Percentiles rank a stretch among this genome's conserved stretches.
These are phyloP conservation scores for Jordanella pulchra DNA, from an alignment of 2,797 vertebrate species.

Conservation along the genomic window DNA sequence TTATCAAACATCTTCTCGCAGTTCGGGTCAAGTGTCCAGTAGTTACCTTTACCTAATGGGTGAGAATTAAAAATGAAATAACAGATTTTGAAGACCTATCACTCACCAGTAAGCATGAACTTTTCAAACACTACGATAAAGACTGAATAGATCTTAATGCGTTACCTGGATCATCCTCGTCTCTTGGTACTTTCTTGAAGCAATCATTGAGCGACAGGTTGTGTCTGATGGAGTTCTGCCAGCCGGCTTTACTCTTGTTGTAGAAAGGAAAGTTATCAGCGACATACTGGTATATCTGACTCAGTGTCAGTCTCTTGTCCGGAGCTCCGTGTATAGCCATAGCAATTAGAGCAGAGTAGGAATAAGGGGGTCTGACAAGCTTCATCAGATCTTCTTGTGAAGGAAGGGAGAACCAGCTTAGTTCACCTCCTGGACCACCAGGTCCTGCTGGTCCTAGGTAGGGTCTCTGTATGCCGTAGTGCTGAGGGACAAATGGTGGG, in stretches of 20 bases:
- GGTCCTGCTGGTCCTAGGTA: conserved; percentile 84
- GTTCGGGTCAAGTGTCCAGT: conserved; percentile 99
- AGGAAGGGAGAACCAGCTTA: conserved; percentile 95
- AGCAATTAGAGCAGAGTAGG: conserved; percentile 97
- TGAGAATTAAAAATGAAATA: background rate
- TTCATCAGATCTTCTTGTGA: conserved; percentile 99
- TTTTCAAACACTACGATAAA: background rate
- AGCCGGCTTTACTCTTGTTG: conserved; percentile 98
- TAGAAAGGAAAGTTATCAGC: conserved; percentile 99
- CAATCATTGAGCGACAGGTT: conserved; percentile 97
- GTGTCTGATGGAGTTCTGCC: conserved; percentile 98
- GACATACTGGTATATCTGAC: conserved; percentile 98
- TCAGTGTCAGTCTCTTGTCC: conserved; percentile 92
- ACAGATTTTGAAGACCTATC: background rate
- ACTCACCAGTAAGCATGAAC: background rate
- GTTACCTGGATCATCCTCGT: conserved; percentile 96
- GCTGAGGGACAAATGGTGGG: conserved; percentile 90
- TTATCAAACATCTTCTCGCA: conserved; percentile 99
- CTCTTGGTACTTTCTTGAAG: conserved; percentile 96
- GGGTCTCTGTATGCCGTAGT: conserved; percentile 92
- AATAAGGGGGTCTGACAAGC: conserved; percentile 94
- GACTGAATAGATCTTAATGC: conserved; percentile 4
- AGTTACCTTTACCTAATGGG: conserved; percentile 93
- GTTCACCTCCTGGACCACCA: conserved; percentile 82
- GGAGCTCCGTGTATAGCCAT: conserved; percentile 98